Conservation (phyloP, 1,140 invertebrate genomes). For the Piezodorus guildinii region DNA sequence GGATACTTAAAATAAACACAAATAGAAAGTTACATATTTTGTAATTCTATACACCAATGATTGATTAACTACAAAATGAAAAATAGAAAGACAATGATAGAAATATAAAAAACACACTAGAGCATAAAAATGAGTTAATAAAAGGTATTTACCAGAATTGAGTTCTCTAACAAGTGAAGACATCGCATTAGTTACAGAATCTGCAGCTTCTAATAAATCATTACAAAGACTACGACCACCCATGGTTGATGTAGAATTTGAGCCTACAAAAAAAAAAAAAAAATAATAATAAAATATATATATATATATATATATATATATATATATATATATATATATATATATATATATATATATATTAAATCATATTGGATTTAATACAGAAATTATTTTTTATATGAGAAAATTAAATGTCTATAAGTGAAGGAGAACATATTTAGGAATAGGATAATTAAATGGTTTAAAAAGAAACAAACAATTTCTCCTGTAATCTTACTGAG, state of each 20-base stretch:
- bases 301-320: too few relatives aligned
- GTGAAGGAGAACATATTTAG: too few relatives aligned
- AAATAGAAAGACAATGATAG: background rate
- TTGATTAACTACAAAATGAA: background rate
- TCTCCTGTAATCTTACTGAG: too few relatives aligned
- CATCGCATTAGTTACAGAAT: constrained; percentile 93
- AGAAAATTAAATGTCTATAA: too few relatives aligned
- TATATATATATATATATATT: too few relatives aligned
- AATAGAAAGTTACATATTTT: background rate
- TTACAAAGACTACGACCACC: constrained; percentile 57
- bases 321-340: too few relatives aligned
- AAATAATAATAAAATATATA: background rate
- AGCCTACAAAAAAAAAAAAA: background rate
- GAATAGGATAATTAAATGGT: too few relatives aligned
- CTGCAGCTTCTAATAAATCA: constrained; percentile 80
- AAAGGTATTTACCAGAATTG: constrained; percentile 54
- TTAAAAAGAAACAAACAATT: too few relatives aligned
- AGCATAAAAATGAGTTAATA: background rate
- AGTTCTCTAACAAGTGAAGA: constrained; percentile 88
- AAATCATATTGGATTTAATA: too few relatives aligned
- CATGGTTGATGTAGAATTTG: background rate
- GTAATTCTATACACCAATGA: background rate
- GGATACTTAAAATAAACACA: background rate
- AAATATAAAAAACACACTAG: background rate
- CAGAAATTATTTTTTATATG: too few relatives aligned